Evolutionary conservation across 92 coral and sea anemone genomes (phyloP).

Genomic region (Phenganax stokvisi): DNA sequence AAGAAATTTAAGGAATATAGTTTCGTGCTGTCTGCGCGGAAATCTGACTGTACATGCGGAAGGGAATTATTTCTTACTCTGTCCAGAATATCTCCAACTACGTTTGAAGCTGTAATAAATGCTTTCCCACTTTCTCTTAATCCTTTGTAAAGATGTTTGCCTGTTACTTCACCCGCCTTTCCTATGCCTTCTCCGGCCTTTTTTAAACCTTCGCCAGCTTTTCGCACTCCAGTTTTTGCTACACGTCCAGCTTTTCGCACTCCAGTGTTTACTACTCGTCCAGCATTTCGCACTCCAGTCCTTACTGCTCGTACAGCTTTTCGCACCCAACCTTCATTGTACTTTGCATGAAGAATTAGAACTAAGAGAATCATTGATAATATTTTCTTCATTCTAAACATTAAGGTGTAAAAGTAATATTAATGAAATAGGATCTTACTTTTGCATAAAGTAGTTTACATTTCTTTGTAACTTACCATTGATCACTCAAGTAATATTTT

Average conservation of each 20-base stretch:
- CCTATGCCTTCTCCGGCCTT: slow-evolving; percentile 19
- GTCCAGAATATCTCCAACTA: slow-evolving; percentile 30
- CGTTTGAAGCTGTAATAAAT: slow-evolving; percentile 17
- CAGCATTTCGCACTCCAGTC: background rate
- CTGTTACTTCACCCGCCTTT: slow-evolving; percentile 18
- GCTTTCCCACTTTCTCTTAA: slow-evolving; percentile 31
- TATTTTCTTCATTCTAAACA: slow-evolving; percentile 21
- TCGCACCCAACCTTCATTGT: slow-evolving; percentile 16
- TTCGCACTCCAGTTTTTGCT: slow-evolving; percentile 12
- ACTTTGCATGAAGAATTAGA: background rate
- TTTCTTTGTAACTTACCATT: too few species aligned
- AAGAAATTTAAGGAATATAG: background rate
- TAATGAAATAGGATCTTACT: too few species aligned
- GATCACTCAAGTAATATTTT: too few species aligned
- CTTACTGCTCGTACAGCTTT: background rate
- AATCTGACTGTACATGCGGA: too few species aligned
- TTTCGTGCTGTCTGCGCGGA: background rate
- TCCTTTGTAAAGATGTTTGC: slow-evolving; percentile 29
- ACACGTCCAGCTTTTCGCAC: background rate
- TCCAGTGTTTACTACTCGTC: slow-evolving; percentile 7
- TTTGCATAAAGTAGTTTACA: too few species aligned
- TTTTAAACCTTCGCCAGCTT: slow-evolving; percentile 31
- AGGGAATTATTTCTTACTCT: slow-evolving; percentile 8
- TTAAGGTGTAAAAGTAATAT: too few species aligned
- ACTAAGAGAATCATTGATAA: background rate